Evolutionary conservation across 2,888 invertebrate species (phyloP).

Genomic region (Clepsis dumicolana): DNA sequence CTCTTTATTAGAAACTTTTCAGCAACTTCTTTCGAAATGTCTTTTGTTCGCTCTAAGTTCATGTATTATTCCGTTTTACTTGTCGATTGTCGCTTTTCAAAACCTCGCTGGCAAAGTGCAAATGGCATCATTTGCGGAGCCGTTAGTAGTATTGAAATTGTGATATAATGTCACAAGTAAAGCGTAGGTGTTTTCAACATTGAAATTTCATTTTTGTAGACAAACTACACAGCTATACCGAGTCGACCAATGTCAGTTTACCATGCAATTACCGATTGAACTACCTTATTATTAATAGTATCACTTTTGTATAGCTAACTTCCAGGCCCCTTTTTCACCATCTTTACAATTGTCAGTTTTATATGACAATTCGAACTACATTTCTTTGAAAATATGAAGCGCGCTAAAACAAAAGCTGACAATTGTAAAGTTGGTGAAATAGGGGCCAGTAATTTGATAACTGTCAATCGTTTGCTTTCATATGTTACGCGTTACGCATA

Average conservation of each 20-base stretch:
- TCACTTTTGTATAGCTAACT: neutral
- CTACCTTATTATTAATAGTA: neutral
- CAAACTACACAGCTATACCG: neutral
- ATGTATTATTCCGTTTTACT: neutral
- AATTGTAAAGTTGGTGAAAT: too few species aligned
- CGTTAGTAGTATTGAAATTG: conserved; percentile 18
- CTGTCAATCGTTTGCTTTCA: neutral
- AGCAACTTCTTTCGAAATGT: neutral
- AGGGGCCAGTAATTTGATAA: too few species aligned
- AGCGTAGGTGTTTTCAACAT: conserved; percentile 22
- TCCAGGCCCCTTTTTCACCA: too few species aligned
- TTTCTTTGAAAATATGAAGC: too few species aligned
- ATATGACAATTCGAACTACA: too few species aligned
- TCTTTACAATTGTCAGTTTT: too few species aligned
- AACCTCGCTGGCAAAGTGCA: neutral
- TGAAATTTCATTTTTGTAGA: conserved; percentile 7
- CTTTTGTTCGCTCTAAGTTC: too few species aligned
- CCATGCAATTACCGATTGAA: neutral
- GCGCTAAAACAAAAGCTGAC: too few species aligned
- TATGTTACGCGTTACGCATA: neutral
- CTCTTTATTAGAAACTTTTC: neutral
- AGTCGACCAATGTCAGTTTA: neutral
- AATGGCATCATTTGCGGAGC: neutral
- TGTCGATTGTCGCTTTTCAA: neutral
- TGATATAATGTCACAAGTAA: conserved; percentile 25